Base-by-base conservation (phyloP, 1,140 invertebrate species). In the Drosophila ananassae region DNA sequence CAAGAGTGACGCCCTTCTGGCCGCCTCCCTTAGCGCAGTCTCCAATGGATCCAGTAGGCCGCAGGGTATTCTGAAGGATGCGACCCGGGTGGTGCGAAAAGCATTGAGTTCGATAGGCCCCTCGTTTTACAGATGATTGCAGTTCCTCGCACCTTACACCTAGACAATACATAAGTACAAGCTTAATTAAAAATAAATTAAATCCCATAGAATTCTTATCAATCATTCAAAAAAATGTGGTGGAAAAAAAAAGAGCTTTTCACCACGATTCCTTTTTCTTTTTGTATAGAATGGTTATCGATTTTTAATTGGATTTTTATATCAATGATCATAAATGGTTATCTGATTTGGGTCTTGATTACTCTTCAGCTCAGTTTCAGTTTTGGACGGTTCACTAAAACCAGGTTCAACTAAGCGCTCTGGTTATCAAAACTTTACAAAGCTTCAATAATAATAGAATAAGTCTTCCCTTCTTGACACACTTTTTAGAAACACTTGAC, bases 1-100 rank as follows among this genome's bases (percentile, higher is more conserved):
- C 1, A 66, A 55, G 28, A 63, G 46, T 4, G 66, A 64, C 13
- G 28, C n/a, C 2, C 7, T 73, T 2, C 60, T 68, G 68, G 73
- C 83, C 3, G 82, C 85, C 7, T 77, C 90, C 2, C 52, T 89
- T 4, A 73, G 66, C 24, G 24, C 44, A 10, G 64, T 71, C 0
- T 47, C 73, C 24, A 91, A 90, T 44, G 80, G 82, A 2, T 87
- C 90, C 21, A 61, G 52, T 32, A 66, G 77, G 7, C 71, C 77
- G 1, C 58, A 62, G 1, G 41, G 68, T 1, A 24, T 89, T 2
- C 66, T 87, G 12, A 58, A 57, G 22, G 44, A 75, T 17, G 90
- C 90, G 48, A 72, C 71, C 48, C 61, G 64, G 30, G 62, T 89
- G 50, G 48, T 91, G 13, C 71, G 52, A 30, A 84, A 52, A 25